Base-by-base conservation (phyloP, 2,113 vertebrate species). In the Cyanistes caeruleus region DNA sequence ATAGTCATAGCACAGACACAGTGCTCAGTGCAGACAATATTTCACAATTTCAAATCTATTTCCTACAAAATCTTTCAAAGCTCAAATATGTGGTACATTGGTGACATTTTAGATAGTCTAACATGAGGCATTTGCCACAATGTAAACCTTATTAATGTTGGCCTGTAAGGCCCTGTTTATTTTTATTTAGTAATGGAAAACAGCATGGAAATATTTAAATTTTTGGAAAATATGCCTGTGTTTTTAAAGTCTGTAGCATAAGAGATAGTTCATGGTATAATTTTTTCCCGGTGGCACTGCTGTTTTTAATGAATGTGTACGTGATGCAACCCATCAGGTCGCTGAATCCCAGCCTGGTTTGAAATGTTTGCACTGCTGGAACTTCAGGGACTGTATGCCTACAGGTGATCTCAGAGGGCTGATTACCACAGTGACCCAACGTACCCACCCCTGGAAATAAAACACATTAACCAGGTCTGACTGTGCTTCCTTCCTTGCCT, bases 401-500 rank as follows among this genome's bases (percentile, higher is more conserved):
- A 67, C 49, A 69, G 78, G 62, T 87, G 77, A 87, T 68, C 58
- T 92, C 60, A 70, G 60, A 65, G 78, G 77, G 51, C 21, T 14
- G 44, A 89, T 48, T 4, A 1, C 67, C 10, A 1, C 35, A 59
- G 43, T 19, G 6, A 73, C 35, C 55, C 67, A 72, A 31, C 3
- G 0, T 35, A 27, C 51, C 37, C 63, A 80, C 28, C 48, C 46
- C 74, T 82, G 79, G 63, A 87, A 84, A 87, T 62, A 91, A 92
- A 84, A 87, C 48, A 87, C 70, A 56, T 93, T 83, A 93, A 80
- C 70, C 22, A 63, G 69, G 35, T 87, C 91, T 92, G 84, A 88
- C 75, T 86, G 46, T 44, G 44, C 86, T 93, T 97, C 90, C 86
- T 96, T 79, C 79, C 58, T 87, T 82, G 67, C 93, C 86, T 91